Percentiles rank a stretch among this genome's conserved stretches.
Conservation (phyloP, 1,140 invertebrate species). For the Dreissena rostriformis region DNA sequence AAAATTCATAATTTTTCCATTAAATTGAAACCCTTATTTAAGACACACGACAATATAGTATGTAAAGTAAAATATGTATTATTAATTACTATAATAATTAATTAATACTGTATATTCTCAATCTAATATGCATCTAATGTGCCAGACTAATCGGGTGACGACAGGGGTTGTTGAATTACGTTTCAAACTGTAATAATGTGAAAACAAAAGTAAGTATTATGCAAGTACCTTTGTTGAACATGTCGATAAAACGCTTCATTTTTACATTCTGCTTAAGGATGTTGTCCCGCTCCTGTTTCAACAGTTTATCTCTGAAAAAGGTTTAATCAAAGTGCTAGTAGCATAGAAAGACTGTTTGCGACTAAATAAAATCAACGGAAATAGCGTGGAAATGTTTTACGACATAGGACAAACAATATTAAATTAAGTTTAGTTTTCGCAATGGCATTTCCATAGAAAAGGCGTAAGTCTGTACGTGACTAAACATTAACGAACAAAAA, state of each 20-base stretch:
- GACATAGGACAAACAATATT: no score
- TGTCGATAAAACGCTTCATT: conserved; percentile 42
- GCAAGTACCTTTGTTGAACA: conserved; percentile 33
- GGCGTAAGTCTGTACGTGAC: no score
- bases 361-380: no score
- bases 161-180: not conserved
- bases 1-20: no score
- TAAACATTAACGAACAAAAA: no score
- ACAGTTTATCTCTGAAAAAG: conserved; percentile 36
- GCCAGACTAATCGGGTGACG: not conserved
- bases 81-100: not conserved
- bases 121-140: not conserved
- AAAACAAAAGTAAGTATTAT: not conserved
- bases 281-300: conserved; percentile 41
- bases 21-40: no score
- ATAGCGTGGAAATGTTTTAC: no score
- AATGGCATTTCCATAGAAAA: no score
- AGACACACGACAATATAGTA: not conserved
- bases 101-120: not conserved
- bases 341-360: no score
- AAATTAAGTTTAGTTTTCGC: no score
- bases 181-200: not conserved
- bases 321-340: no score
- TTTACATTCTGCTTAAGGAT: conserved; percentile 42
- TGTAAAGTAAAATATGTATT: not conserved